These are phyloP conservation scores for Heptranchias perlo DNA, from an alignment of 2,113 vertebrate genomes.

Conservation along the genomic window DNA sequence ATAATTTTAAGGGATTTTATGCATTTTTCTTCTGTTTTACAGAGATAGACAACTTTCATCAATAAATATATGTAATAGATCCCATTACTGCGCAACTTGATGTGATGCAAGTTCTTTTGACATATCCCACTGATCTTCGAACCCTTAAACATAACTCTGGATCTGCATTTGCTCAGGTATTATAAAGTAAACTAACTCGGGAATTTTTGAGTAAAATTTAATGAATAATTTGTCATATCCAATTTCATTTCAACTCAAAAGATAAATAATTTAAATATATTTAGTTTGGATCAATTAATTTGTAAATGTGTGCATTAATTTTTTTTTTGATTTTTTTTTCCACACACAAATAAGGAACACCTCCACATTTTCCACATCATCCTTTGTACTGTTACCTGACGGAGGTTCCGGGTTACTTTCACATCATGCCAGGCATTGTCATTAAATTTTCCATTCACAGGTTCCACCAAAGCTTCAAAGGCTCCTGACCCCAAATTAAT, in stretches of 20 bases:
- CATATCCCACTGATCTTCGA: background rate
- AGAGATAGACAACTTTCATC: background rate
- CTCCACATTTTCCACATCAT: constrained; percentile 63
- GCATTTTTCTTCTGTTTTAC: background rate
- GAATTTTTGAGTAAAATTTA: background rate
- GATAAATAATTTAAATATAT: background rate
- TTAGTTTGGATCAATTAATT: background rate
- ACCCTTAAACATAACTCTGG: background rate
- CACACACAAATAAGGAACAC: background rate
- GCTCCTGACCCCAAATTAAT: constrained; percentile 99
- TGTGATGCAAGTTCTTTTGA: background rate
- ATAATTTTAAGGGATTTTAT: background rate
- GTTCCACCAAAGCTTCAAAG: constrained; percentile 99
- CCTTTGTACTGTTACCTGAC: constrained; percentile 98
- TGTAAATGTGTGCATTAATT: constrained; percentile 20
- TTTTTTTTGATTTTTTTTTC: background rate
- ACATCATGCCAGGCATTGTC: constrained; percentile 99
- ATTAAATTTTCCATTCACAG: constrained; percentile 99
- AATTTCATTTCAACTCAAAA: constrained; percentile 16
- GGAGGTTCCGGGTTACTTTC: constrained; percentile 99
- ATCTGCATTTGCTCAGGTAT: constrained; percentile 34
- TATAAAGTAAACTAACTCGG: background rate
- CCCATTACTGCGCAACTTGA: background rate
- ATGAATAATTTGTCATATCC: background rate
- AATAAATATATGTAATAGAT: background rate